A percentile compares a stretch with the other conserved stretches of the same genome.
phyloP scores from a whole-genome alignment of 1,140 invertebrate genomes.

The Hyposmocoma kahamanoa region DNA sequence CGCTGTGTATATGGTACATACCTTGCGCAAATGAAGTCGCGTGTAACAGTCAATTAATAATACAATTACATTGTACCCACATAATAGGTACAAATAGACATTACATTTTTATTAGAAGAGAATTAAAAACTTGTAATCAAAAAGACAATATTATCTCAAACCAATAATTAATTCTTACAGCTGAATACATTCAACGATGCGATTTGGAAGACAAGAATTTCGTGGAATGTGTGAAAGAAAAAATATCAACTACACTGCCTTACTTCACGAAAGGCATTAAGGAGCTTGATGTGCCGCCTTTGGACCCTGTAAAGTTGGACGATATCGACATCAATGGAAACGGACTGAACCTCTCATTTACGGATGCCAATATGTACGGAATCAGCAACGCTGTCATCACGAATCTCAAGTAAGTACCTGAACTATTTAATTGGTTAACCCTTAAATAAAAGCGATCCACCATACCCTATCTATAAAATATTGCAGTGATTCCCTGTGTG shows the following conservation, averaged over 20 bases:
- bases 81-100: too few relatives aligned
- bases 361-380: conserved; percentile 42
- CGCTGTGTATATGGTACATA: not conserved
- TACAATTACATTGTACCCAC: not conserved
- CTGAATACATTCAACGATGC: conserved; percentile 70
- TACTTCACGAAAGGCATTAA: conserved; percentile 66
- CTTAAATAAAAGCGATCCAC: too few relatives aligned
- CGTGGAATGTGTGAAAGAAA: conserved; percentile 56
- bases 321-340: conserved; percentile 52
- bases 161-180: conserved; percentile 47
- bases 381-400: conserved; percentile 33
- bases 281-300: conserved; percentile 52
- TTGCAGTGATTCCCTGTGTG: too few relatives aligned
- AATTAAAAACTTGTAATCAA: not conserved
- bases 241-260: conserved; percentile 56
- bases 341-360: conserved; percentile 46
- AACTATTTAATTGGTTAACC: too few relatives aligned
- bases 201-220: conserved; percentile 51
- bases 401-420: conserved; percentile 42
- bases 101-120: not conserved
- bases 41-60: not conserved
- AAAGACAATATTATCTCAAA: not conserved
- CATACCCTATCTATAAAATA: too few relatives aligned
- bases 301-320: conserved; percentile 59
- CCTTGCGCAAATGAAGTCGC: not conserved